These are phyloP conservation scores for Benthosema pterotum DNA, from an alignment of 2,797 vertebrate genomes.

Conservation along the genomic window DNA sequence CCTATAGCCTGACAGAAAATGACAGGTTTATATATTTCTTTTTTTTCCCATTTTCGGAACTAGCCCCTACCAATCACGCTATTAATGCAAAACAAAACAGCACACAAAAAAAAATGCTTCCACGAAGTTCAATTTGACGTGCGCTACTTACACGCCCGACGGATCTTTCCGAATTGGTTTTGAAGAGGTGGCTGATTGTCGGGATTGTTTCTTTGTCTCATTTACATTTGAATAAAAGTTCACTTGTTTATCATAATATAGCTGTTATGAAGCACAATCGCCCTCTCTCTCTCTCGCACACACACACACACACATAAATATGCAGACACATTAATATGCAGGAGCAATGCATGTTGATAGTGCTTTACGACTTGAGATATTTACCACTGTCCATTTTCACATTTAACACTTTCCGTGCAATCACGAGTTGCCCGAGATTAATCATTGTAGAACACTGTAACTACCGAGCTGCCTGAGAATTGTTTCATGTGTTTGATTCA, in stretches of 20 bases:
- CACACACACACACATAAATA: no score
- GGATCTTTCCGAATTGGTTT: slow-evolving; percentile 15
- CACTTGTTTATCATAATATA: not conserved
- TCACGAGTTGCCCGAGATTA: no score
- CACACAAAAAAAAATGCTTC: slow-evolving; percentile 26
- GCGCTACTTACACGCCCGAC: slow-evolving; percentile 31
- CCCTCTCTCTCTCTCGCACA: no score
- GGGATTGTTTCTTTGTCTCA: not conserved
- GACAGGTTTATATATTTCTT: slow-evolving; percentile 25
- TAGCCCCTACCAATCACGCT: slow-evolving; percentile 28
- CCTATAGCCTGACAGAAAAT: slow-evolving; percentile 36
- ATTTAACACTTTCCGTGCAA: no score
- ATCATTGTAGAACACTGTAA: no score
- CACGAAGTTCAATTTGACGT: slow-evolving; percentile 42
- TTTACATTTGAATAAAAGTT: not conserved
- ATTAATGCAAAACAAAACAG: slow-evolving; percentile 37
- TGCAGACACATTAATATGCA: no score
- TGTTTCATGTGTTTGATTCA: no score
- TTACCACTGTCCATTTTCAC: no score
- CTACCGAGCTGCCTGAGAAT: no score
- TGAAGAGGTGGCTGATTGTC: slow-evolving; percentile 6
- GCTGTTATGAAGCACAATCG: slow-evolving; percentile 1
- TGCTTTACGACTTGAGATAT: no score
- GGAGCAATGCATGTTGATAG: no score
- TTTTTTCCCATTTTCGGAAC: slow-evolving; percentile 28